These are phyloP conservation scores for Petrocephalus schoutedeni DNA, from an alignment of 2,797 vertebrate genomes.

Conservation along the genomic window DNA sequence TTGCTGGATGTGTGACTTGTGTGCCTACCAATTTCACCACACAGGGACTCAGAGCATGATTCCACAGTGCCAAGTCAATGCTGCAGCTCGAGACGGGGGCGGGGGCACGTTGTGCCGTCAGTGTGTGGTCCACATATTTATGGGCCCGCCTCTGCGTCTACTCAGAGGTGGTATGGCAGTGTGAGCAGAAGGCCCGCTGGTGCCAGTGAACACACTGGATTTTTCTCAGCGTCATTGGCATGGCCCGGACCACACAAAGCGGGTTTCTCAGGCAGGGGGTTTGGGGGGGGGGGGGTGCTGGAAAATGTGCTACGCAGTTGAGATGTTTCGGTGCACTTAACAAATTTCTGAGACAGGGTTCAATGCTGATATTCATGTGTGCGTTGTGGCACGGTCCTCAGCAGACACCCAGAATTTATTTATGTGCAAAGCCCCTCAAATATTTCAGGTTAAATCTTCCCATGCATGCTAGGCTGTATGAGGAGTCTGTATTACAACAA, in stretches of 20 bases:
- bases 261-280: neutral
- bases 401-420: conserved; percentile 11
- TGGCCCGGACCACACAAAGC: conserved; percentile 17
- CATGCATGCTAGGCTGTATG: neutral
- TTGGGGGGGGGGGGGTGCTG: neutral
- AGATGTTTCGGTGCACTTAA: conserved; percentile 20
- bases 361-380: conserved; percentile 23
- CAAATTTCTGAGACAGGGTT: conserved; percentile 12
- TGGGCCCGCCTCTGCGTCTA: conserved; percentile 12
- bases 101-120: neutral
- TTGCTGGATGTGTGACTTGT: neutral
- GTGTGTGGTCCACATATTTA: conserved; percentile 29
- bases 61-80: neutral
- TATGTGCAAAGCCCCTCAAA: neutral
- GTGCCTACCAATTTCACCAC: neutral
- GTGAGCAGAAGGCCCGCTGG: neutral
- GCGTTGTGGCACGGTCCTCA: neutral
- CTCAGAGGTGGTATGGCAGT: conserved; percentile 13
- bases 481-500: neutral
- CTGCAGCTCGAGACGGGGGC: neutral
- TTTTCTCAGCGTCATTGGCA: conserved; percentile 12
- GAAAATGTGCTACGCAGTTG: conserved; percentile 9
- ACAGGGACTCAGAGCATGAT: neutral
- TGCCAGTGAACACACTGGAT: conserved; percentile 22
- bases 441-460: conserved; percentile 10